Evolutionary conservation across 2,888 invertebrate species (phyloP), one percentile per base, ranked within the genome.

Genomic region (Epirrhoe alternata): DNA sequence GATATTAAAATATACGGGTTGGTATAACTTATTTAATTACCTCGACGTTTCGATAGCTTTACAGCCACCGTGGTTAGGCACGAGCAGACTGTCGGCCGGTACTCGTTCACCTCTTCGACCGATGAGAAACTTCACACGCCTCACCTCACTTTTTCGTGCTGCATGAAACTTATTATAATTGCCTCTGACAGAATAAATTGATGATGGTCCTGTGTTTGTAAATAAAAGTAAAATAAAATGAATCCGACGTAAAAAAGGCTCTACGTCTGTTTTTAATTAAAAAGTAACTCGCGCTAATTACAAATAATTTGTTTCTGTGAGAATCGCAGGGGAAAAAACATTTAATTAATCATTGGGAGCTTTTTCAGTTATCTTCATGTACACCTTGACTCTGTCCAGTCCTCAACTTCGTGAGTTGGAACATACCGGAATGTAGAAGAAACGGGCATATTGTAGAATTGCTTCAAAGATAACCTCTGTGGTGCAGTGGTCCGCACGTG

Each of bases 201-300:
- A 45, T n/a, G 16, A 14, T 38, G 17, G 35, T 16, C 35, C 31
- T n/a, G 33, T 7, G 10, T 10, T 38, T 38, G 38, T 38, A 38
- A 38, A 10, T 38, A 38, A 38, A 38, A 7, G 10, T 8, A 17
- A 35, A 58, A 58, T 42, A 42, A 57, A 31, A 49, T n/a, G 24
- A 35, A 38, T 47, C 47, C 31, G 42, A 3, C 12, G 2, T 31
- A n/a, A 60, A 52, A 38, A 54, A 47, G 33, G 59, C 38, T 59
- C 3, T 38, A 10, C 55, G 38, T 62, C 51, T 52, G 35, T 30
- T 62, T 62, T 62, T 57, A 62, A 57, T 62, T 51, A 24, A 57
- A 38, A 62, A 50, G 31, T 17, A 45, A 31, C 31, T 14, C 42
- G 42, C 16, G 33, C 38, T 62, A 56, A 62, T 56, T 50, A 30